Conservation (phyloP, 2,797 vertebrate species). For the Schizopygopsis pylzovi region DNA sequence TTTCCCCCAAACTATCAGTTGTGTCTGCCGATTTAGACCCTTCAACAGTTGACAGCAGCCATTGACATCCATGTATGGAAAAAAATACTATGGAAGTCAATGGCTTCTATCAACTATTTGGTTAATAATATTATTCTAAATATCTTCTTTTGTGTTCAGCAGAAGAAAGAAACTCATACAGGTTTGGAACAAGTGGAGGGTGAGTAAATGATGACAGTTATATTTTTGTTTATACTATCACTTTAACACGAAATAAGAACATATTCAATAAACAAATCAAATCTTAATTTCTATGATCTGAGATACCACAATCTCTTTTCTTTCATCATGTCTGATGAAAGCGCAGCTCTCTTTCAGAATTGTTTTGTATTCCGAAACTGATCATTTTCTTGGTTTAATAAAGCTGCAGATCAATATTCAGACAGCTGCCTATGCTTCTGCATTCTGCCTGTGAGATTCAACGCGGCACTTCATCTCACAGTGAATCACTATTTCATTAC, state of each 20-base stretch:
- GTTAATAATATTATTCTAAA: not conserved
- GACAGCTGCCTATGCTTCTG: not conserved
- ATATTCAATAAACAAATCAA: not conserved
- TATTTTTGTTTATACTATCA: not conserved
- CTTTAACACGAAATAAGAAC: not conserved
- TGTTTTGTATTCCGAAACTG: constrained; percentile 26
- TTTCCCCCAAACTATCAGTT: constrained; percentile 62
- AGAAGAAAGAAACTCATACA: not conserved
- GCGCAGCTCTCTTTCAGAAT: constrained; percentile 39
- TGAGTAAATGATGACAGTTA: not conserved
- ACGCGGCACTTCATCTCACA: constrained; percentile 50
- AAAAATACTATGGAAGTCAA: not conserved
- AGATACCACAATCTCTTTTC: constrained; percentile 19
- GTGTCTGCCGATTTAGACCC: constrained; percentile 64
- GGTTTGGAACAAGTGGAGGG: not conserved
- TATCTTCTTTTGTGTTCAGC: not conserved
- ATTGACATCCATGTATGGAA: not conserved
- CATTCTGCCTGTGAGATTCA: constrained; percentile 32
- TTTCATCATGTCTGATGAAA: constrained; percentile 42
- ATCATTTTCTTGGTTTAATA: not conserved
- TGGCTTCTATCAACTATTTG: not conserved
- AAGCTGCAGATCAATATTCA: constrained; percentile 16
- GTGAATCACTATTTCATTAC: constrained; percentile 75
- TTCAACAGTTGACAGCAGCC: constrained; percentile 20
- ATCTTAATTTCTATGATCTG: constrained; percentile 62